These are phyloP conservation scores for Harpegnathos saltator DNA, from an alignment of 1,140 invertebrate species.

Conservation along the genomic window DNA sequence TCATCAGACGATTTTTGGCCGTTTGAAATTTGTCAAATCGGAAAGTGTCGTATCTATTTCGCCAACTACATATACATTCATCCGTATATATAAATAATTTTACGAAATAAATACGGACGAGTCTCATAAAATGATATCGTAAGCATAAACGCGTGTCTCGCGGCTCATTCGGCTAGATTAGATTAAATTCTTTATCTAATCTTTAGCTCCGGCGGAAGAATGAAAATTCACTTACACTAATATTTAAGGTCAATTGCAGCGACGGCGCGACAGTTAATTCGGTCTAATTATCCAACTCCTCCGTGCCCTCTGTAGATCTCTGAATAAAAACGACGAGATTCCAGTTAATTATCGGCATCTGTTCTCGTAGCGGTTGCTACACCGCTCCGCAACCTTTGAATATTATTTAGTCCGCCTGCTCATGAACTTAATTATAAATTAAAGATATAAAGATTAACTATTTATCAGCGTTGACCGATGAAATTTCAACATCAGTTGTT, in stretches of 20 bases:
- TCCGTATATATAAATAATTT: too few species aligned
- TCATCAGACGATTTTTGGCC: too few species aligned
- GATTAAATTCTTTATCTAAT: conserved; percentile 10
- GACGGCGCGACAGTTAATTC: conserved; percentile 21
- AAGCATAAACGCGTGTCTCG: not conserved
- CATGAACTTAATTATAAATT: too few species aligned
- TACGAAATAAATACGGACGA: too few species aligned
- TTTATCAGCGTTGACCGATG: too few species aligned
- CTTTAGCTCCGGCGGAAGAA: not conserved
- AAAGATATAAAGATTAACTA: too few species aligned
- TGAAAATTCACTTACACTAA: conserved; percentile 22
- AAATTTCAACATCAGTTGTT: too few species aligned
- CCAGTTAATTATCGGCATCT: conserved; percentile 24
- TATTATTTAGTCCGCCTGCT: too few species aligned
- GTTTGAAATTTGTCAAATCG: too few species aligned
- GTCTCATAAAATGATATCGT: not conserved
- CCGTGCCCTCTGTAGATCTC: not conserved
- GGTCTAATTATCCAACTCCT: conserved; percentile 34
- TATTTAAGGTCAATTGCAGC: conserved; percentile 18
- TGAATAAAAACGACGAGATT: conserved; percentile 25
- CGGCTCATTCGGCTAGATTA: not conserved
- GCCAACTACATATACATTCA: too few species aligned
- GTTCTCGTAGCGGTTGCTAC: not conserved
- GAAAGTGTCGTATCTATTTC: too few species aligned
- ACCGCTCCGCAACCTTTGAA: too few species aligned